Base-by-base conservation (phyloP, 2,113 vertebrate genomes). In the Alethe diademata region DNA sequence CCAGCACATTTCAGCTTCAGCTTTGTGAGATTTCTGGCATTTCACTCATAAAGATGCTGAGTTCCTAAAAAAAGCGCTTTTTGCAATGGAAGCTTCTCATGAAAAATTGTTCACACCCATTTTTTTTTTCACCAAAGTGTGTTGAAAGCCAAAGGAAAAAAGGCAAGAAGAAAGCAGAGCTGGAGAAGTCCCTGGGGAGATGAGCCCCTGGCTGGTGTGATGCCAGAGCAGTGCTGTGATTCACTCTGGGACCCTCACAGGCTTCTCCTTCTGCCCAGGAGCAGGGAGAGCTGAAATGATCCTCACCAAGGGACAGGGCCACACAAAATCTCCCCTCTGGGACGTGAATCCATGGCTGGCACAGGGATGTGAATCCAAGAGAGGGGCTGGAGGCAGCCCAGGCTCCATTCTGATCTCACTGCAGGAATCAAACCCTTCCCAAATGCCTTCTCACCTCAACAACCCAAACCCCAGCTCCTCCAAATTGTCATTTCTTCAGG, bases 21-120 rank as follows among this genome's bases (percentile, higher is more conserved):
- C 67, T 40, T 86, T 86, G 81, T 90, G 87, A 91, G 88, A 96
- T 91, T 95, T 65, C 89, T 97, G 92, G 95, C 94, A 94, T 96
- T 96, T 92, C 67, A 47, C 80, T 92, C 50, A 31, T 31, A 95
- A 92, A 95, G 94, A 92, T 94, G 75, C 88, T 28, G 83, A 24
- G 4, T 31, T 90, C 86, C 96, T 95, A 92, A 94, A 96, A 97
- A 95, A 95, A 94, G 82, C 33, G 0, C 42, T 79, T 90, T 86
- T 90, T 97, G 89, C 78, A 94, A 84, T 70, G 70, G 83, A 93
- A 92, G 74, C 54, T 80, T 90, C 74, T 78, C 80, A 70, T 19
- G 33, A 64, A 69, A 93, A 79, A 82, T 73, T 45, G 88, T 97
- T 96, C 95, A 90, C 96, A 96, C 88, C 47, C 86, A 0, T 90